phyloP scores from a whole-genome alignment of 2,888 invertebrate species.

The Deilephila porcellus region DNA sequence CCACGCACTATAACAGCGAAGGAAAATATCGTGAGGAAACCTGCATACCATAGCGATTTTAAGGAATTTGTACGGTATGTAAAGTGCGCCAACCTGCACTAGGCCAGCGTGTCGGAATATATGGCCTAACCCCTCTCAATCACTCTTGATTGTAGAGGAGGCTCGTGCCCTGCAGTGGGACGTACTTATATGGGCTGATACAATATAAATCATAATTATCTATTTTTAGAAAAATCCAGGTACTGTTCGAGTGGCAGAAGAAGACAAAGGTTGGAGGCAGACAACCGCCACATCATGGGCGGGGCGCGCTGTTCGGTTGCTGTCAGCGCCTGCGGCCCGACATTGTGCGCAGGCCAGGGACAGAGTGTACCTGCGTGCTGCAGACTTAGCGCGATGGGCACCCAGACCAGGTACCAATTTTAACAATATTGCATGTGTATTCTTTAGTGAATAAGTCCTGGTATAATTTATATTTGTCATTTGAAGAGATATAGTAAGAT shows the following conservation, averaged over 20 bases:
- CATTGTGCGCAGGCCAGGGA: slow-evolving; percentile 92
- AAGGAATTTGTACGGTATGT: no score
- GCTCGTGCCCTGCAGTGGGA: no score
- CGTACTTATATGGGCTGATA: no score
- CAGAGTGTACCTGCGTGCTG: slow-evolving; percentile 90
- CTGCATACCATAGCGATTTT: no score
- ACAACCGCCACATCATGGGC: slow-evolving; percentile 94
- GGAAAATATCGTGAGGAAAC: no score
- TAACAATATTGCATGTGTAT: neutral
- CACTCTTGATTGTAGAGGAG: no score
- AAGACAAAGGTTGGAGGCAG: slow-evolving; percentile 93
- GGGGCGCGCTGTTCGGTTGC: slow-evolving; percentile 86
- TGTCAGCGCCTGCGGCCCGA: slow-evolving; percentile 86
- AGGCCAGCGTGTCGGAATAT: no score
- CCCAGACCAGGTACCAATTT: slow-evolving; percentile 87
- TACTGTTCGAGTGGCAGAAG: slow-evolving; percentile 95
- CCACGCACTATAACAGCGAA: no score
- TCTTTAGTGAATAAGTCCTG: neutral
- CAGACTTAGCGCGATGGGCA: slow-evolving; percentile 92
- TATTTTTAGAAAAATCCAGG: slow-evolving; percentile 88
- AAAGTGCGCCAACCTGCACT: no score
- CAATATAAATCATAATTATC: neutral
- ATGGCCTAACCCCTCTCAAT: no score
- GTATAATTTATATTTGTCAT: slow-evolving; percentile 1
- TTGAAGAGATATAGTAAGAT: no score